Evolutionary conservation across 1,140 invertebrate genomes (phyloP).

Genomic region (Euwallacea similis): DNA sequence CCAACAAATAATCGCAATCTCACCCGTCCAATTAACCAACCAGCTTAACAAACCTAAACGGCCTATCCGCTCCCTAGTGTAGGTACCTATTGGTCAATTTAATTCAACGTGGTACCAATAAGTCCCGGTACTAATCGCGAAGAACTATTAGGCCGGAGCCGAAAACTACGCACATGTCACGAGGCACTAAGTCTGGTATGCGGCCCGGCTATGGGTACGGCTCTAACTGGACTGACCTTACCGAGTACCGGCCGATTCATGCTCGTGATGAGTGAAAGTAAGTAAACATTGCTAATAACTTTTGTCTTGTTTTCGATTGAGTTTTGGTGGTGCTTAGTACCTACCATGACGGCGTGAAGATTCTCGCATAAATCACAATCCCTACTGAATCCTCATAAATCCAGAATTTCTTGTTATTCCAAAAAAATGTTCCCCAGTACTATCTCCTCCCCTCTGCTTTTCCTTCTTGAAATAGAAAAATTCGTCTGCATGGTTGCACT

Average conservation of each 20-base stretch:
- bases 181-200: constrained; percentile 31
- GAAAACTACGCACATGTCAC: constrained; percentile 32
- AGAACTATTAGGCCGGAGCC: constrained; percentile 20
- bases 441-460: too few species aligned
- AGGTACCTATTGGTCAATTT: too few species aligned
- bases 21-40: too few species aligned
- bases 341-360: not conserved
- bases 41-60: too few species aligned
- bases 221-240: constrained; percentile 35
- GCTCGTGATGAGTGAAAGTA: constrained; percentile 28
- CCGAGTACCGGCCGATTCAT: constrained; percentile 9
- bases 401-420: too few species aligned
- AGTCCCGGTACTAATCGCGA: constrained; percentile 11
- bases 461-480: too few species aligned
- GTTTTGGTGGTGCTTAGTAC: not conserved
- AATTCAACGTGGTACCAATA: not conserved
- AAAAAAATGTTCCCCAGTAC: too few species aligned
- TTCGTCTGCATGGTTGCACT: too few species aligned
- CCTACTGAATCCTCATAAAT: not conserved
- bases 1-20: too few species aligned
- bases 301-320: not conserved
- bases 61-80: too few species aligned
- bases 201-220: constrained; percentile 28
- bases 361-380: not conserved
- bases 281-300: constrained; percentile 9